Base-by-base conservation (phyloP, 2,113 vertebrate species). In the Hyperoodon ampullatus region DNA sequence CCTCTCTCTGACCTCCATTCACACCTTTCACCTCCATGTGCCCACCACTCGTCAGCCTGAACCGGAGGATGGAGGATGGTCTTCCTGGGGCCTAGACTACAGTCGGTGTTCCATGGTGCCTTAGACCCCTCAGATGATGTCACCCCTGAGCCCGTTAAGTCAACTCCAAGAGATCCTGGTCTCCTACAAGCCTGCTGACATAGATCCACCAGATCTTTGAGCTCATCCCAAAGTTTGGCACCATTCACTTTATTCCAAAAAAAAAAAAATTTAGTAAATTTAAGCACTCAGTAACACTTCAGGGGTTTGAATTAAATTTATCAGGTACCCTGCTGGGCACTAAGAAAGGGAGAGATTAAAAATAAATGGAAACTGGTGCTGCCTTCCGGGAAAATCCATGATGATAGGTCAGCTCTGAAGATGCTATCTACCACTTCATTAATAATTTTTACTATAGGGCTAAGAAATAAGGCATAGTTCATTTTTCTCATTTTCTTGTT, bases 41-140 rank as follows among this genome's bases (percentile, higher is more conserved):
- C 12, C 50, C 6, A 8, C 71, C 33, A 11, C 12, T 78, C 39
- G 3, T 42, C 84, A 42, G 4, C 63, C 42, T 66, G 68, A 15
- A 87, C 10, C 5, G 50, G 70, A 13, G 33, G 1, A 6, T 3
- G 30, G 1, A 8, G 10, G 15, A 16, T 55, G 21, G 15, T 53
- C 53, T 89, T n/a, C 5, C 23, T 4, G 14, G 42, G 28, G 13
- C 26, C 61, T 24, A 1, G 5, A 8, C 42, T 21, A 0, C 11
- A 33, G 3, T 42, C 8, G 7, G 23, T 4, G 6, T n/a, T 71
- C 10, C 4, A 0, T 28, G 33, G 28, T 0, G 1, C 23, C 44
- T 60, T 50, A 33, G 72, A 53, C 21, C 19, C n/a, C 8, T 55
- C 14, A 21, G 8, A 11, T 26, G 33, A 47, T 8, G 8, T 30